These are phyloP conservation scores for Anarrhichthys ocellatus DNA, from an alignment of 2,113 vertebrate species.

Conservation along the genomic window DNA sequence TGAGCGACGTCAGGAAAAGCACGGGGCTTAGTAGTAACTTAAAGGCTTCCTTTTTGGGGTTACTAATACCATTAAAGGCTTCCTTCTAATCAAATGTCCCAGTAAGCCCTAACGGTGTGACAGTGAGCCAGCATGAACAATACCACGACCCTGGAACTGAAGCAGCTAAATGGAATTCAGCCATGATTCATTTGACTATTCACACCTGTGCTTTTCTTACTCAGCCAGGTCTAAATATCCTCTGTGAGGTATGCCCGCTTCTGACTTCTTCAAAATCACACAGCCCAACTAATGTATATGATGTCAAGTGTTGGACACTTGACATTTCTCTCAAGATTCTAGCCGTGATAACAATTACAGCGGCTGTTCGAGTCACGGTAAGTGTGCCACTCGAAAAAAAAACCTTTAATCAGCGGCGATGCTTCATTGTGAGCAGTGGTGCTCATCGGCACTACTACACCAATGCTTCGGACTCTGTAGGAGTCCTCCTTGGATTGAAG, in stretches of 20 bases:
- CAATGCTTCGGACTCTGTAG: neutral
- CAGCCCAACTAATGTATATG: neutral
- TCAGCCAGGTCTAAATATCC: neutral
- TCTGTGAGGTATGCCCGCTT: neutral
- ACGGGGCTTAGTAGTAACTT: neutral
- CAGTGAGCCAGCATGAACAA: neutral
- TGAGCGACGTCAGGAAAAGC: neutral
- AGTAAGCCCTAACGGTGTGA: neutral
- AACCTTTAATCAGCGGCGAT: neutral
- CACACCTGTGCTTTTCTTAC: neutral
- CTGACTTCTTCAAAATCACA: neutral
- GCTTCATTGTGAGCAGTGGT: conserved; percentile 2
- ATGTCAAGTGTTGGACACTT: neutral
- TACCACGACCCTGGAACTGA: neutral
- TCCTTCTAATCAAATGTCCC: neutral
- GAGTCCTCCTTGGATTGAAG: neutral
- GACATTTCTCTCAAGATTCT: neutral
- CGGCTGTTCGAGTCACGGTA: neutral
- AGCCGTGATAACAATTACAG: neutral
- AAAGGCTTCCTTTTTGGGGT: neutral
- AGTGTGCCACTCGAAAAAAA: neutral
- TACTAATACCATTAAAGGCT: no score
- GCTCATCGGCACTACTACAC: neutral
- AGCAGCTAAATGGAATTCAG: neutral
- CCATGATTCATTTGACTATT: neutral